These are phyloP conservation scores for Enhydra lutris DNA, from an alignment of 2,113 vertebrate species.

Conservation along the genomic window DNA sequence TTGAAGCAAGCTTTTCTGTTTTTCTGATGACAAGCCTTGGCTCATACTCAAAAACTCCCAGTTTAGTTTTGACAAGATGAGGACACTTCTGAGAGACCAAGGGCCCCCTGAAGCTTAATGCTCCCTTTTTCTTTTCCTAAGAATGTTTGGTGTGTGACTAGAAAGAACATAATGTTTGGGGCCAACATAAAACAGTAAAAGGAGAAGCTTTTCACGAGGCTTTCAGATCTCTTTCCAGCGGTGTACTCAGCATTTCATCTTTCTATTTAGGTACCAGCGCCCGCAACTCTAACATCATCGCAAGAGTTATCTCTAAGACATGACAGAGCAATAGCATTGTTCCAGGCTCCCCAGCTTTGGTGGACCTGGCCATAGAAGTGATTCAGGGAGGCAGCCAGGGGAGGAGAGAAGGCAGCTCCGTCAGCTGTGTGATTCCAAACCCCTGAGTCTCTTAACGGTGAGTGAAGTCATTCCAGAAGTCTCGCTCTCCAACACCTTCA, in stretches of 20 bases:
- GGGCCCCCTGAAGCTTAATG: not conserved
- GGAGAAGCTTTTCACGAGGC: not conserved
- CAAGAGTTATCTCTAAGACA: not conserved
- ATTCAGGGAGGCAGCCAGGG: not conserved
- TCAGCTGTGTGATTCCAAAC: not conserved
- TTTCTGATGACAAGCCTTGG: conserved; percentile 55
- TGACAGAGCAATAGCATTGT: no score
- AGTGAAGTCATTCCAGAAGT: not conserved
- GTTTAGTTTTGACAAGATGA: conserved; percentile 57
- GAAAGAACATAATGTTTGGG: not conserved
- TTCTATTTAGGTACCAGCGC: not conserved
- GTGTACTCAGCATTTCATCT: not conserved
- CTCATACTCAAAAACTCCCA: not conserved
- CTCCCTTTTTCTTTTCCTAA: conserved; percentile 2
- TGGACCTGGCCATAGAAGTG: no score
- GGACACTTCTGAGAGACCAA: not conserved
- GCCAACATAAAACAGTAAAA: not conserved
- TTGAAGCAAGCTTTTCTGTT: conserved; percentile 16
- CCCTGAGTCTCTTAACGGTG: not conserved
- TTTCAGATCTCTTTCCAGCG: conserved; percentile 44
- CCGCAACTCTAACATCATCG: not conserved
- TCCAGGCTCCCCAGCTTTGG: not conserved
- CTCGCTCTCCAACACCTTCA: not conserved
- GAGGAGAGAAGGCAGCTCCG: not conserved
- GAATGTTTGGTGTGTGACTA: conserved; percentile 1